phyloP scores from a whole-genome alignment of 2,888 invertebrate genomes.

The Eutolmus rufibarbis region DNA sequence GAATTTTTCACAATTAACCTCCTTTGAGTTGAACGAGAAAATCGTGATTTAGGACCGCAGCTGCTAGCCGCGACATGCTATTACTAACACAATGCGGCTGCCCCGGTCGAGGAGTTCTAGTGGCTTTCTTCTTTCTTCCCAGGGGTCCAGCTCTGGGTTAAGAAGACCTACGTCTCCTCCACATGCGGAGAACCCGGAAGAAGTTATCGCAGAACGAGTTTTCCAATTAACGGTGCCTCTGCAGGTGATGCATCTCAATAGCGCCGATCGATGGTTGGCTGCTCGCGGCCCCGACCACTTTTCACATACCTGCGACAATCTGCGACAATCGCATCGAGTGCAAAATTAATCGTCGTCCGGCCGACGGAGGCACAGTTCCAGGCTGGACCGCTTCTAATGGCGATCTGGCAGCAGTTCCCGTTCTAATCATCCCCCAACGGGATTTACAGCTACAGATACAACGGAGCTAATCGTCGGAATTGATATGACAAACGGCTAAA shows the following conservation, averaged over 20 bases:
- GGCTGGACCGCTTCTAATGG: not conserved
- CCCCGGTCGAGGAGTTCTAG: not conserved
- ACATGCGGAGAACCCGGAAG: not conserved
- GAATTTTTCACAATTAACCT: constrained; percentile 2
- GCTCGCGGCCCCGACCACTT: not conserved
- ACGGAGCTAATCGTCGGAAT: not conserved
- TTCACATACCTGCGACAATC: not conserved
- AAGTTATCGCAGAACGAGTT: constrained; percentile 6
- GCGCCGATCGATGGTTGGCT: not conserved
- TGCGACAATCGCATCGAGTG: not conserved
- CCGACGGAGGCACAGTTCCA: not conserved
- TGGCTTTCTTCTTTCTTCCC: not conserved
- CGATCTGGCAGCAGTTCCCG: not conserved
- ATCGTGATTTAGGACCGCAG: not conserved
- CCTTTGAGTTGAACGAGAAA: not conserved
- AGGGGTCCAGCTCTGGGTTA: not conserved
- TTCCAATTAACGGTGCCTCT: not conserved
- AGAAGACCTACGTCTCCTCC: not conserved
- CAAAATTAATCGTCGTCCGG: not conserved
- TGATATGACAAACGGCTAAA: not conserved
- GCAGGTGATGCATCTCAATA: not conserved
- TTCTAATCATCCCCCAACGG: not conserved
- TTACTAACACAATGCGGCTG: not conserved
- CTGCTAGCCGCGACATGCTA: not conserved
- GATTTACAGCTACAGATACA: too few species aligned